Percentiles rank a stretch among this genome's conserved stretches.
These are phyloP conservation scores for Philereme transversata DNA, from an alignment of 2,888 invertebrate species.

Conservation along the genomic window DNA sequence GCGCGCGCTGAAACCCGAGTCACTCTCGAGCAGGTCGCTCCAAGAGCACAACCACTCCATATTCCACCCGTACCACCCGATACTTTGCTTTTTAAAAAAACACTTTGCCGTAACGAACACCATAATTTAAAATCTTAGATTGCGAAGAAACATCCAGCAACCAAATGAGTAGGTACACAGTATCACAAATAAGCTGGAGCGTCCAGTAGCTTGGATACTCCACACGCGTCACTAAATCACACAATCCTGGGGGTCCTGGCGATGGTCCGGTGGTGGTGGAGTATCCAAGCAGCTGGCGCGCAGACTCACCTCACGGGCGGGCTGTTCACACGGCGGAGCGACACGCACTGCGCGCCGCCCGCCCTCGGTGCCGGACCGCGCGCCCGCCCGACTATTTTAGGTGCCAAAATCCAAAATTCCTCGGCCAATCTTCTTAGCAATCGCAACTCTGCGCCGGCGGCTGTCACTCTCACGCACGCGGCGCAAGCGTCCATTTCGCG, in stretches of 20 bases:
- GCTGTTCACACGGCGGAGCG: constrained; percentile 84
- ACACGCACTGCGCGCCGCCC: constrained; percentile 80
- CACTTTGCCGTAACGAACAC: constrained; percentile 40
- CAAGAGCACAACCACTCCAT: constrained; percentile 41
- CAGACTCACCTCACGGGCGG: constrained; percentile 79
- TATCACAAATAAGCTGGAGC: constrained; percentile 51
- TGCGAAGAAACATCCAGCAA: constrained; percentile 34
- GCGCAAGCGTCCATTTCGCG: constrained; percentile 33
- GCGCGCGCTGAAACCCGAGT: constrained; percentile 77
- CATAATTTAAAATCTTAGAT: constrained; percentile 33
- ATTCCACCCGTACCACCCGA: constrained; percentile 29
- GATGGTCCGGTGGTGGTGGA: constrained; percentile 41
- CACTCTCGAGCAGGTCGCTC: constrained; percentile 54
- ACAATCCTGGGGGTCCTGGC: constrained; percentile 37
- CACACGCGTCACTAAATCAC: constrained; percentile 46
- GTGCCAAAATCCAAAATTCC: constrained; percentile 82
- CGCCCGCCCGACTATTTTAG: constrained; percentile 81
- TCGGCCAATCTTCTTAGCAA: constrained; percentile 10
- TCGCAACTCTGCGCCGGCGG: constrained; percentile 25
- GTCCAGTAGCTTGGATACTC: constrained; percentile 68
- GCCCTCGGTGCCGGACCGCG: constrained; percentile 66
- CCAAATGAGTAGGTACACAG: constrained; percentile 47
- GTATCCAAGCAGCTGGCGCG: constrained; percentile 61
- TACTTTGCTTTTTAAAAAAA: constrained; percentile 18
- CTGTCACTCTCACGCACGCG: constrained; percentile 67